Conservation (phyloP, 2,888 invertebrate genomes). For the Clistopyga incitator region DNA sequence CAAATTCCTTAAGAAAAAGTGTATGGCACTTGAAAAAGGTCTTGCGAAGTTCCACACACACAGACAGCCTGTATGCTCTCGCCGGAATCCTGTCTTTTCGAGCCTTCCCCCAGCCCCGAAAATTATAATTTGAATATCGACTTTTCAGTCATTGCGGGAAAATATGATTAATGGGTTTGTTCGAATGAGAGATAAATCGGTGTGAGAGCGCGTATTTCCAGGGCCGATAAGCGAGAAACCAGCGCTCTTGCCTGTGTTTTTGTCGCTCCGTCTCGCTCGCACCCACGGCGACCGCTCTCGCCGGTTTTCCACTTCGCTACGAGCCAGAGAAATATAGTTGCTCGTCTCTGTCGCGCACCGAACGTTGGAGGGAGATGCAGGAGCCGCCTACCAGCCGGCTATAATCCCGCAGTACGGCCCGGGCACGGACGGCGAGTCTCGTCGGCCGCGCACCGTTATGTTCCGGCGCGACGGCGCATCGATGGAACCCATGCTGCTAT, state of each 20-base stretch:
- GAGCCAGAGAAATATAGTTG: slow-evolving; percentile 52
- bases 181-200: slow-evolving; percentile 50
- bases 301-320: slow-evolving; percentile 61
- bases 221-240: slow-evolving; percentile 61
- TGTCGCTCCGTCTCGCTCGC: slow-evolving; percentile 25
- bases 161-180: slow-evolving; percentile 61
- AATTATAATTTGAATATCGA: slow-evolving; percentile 60
- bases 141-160: slow-evolving; percentile 61
- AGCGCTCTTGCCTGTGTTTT: slow-evolving; percentile 41
- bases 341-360: slow-evolving; percentile 65
- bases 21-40: no score
- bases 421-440: slow-evolving; percentile 74
- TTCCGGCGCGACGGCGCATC: slow-evolving; percentile 70
- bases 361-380: slow-evolving; percentile 51
- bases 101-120: no score
- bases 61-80: no score
- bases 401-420: slow-evolving; percentile 78
- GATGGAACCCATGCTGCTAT: slow-evolving; percentile 61
- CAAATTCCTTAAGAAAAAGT: no score
- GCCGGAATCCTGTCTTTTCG: no score
- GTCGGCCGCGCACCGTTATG: slow-evolving; percentile 79
- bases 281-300: slow-evolving; percentile 39
- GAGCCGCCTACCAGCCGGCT: slow-evolving; percentile 74
- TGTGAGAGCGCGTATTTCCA: slow-evolving; percentile 43
- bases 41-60: no score